Base-by-base conservation (phyloP, 2,797 vertebrate genomes). In the Pteronotus mesoamericanus region DNA sequence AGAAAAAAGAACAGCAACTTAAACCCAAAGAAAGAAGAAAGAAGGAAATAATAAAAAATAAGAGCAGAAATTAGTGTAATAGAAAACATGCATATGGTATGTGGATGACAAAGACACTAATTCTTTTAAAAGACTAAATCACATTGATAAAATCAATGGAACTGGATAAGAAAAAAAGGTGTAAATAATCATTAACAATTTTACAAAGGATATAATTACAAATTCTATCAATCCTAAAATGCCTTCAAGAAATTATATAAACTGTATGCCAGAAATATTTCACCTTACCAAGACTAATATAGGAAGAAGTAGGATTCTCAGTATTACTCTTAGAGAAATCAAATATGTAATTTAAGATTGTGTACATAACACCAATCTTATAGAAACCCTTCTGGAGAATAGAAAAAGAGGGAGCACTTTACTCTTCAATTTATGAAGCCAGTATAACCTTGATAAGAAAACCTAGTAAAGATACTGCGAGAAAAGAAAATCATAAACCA, bases 281-380 rank as follows among this genome's bases (percentile, higher is more conserved):
- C 14, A 55, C 39, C 24, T 88, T 71, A 42, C 53, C 18, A 61
- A 86, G 72, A 85, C 34, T 86, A 34, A 71, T 71, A 59, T 90
- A 84, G 74, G n/a, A 90, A 89, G 32, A 89, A 91, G 42, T 51
- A 77, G 37, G 46, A 64, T 94, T 78, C 82, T 94, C 32, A 80
- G 55, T 72, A 61, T 79, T 53, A 34, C 12, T 91, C 32, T 86
- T 91, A 69, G 44, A 91, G 46, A 46, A 86, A 80, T 46, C 53
- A 86, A 39, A 59, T 68, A 61, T 34, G 16, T 89, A 72, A 80
- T 72, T 94, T 72, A 86, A 71, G 68, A 86, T 34, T 83, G 32
- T 19, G 29, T 5, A 80, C 37, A 91, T 85, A 64, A 86, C 7
- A 79, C 74, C 34, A 94, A 44, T 57, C 29, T 90, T 51, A 48